These are phyloP conservation scores for Athrips mouffetella DNA, from an alignment of 2,888 invertebrate species.

Conservation along the genomic window DNA sequence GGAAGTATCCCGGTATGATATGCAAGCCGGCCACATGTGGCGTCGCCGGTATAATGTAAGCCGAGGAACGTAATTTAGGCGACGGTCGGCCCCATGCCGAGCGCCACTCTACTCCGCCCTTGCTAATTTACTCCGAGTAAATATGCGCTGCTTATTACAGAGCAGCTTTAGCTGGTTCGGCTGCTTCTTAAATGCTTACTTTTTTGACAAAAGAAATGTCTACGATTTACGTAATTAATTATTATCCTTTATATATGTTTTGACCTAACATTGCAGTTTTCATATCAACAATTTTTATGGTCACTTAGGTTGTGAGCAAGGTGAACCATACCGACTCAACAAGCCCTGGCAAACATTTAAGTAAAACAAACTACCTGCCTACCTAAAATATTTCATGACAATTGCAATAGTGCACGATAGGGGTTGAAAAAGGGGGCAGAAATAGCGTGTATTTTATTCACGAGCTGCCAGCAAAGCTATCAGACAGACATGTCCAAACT, in stretches of 20 bases:
- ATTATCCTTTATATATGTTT: too few relatives aligned
- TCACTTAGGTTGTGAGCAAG: too few relatives aligned
- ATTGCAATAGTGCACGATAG: slow-evolving; percentile 34
- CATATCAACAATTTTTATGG: too few relatives aligned
- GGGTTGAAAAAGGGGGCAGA: slow-evolving; percentile 44
- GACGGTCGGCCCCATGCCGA: slow-evolving; percentile 39
- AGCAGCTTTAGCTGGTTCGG: slow-evolving; percentile 3
- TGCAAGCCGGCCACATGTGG: slow-evolving; percentile 40
- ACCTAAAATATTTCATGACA: slow-evolving; percentile 28
- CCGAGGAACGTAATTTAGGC: slow-evolving; percentile 38
- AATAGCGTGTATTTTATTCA: slow-evolving; percentile 68
- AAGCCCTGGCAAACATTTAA: too few relatives aligned
- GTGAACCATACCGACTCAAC: too few relatives aligned
- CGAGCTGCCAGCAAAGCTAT: slow-evolving; percentile 61
- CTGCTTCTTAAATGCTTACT: neutral
- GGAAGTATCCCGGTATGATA: too few relatives aligned
- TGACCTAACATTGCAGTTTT: too few relatives aligned
- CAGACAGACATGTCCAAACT: slow-evolving; percentile 73
- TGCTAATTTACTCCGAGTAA: slow-evolving; percentile 31
- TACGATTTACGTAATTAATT: too few relatives aligned
- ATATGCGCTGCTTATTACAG: slow-evolving; percentile 24
- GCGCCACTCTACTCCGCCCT: slow-evolving; percentile 38
- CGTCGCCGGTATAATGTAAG: slow-evolving; percentile 38
- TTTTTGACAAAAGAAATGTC: neutral
- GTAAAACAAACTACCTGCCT: neutral